These are phyloP conservation scores for Melipona quadrifasciata DNA, from an alignment of 1,140 invertebrate species.

Conservation along the genomic window DNA sequence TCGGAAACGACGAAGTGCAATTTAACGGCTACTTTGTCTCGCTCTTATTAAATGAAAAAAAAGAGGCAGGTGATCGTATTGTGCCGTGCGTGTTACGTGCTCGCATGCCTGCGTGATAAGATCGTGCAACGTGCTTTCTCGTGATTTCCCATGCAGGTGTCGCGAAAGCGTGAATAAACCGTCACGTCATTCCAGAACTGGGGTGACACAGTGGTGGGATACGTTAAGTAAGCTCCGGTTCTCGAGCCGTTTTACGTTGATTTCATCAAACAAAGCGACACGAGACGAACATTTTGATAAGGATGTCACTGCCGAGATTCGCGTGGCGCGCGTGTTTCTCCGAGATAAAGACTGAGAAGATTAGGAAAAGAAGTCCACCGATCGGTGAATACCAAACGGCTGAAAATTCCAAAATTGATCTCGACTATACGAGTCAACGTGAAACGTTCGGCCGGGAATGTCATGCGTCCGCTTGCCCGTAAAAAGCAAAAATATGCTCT, in stretches of 20 bases:
- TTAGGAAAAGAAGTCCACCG: no score
- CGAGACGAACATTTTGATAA: background rate
- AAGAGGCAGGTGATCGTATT: conserved; percentile 57
- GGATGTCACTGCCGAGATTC: no score
- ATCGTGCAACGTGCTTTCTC: conserved; percentile 50
- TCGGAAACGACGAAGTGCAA: conserved; percentile 42
- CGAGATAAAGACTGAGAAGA: background rate
- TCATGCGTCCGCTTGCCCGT: conserved; percentile 29
- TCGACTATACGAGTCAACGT: background rate
- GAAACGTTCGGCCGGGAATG: background rate
- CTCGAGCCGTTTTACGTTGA: background rate
- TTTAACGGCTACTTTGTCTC: conserved; percentile 47
- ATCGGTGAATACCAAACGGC: background rate
- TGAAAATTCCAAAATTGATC: background rate
- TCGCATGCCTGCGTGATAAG: conserved; percentile 57
- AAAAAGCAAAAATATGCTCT: conserved; percentile 41
- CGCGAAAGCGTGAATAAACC: conserved; percentile 18
- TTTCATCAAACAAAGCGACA: background rate
- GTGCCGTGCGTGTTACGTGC: conserved; percentile 57
- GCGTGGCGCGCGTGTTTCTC: no score
- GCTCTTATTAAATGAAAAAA: conserved; percentile 42
- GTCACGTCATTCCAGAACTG: conserved; percentile 21
- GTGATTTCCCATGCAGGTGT: conserved; percentile 42
- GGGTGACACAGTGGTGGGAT: background rate
- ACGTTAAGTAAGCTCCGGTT: background rate